A percentile compares a stretch with the other conserved stretches of the same genome.
Conservation (phyloP, 2,797 vertebrate genomes). For the Poecilia picta region DNA sequence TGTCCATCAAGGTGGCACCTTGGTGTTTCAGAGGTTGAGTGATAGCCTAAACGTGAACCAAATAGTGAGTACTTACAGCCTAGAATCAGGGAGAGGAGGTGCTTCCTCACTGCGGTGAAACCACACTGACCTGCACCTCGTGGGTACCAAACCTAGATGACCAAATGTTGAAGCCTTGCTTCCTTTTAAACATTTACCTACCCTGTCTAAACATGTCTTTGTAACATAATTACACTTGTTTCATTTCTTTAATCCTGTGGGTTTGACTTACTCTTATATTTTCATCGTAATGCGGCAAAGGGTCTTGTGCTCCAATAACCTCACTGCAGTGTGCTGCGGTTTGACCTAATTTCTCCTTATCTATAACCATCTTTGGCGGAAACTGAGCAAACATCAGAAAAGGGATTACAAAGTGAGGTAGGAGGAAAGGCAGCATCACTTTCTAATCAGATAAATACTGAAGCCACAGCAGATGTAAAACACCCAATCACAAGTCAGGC, state of each 20-base stretch:
- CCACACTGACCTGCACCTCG: conserved; percentile 36
- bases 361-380: conserved; percentile 38
- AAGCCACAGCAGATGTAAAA: background rate
- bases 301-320: conserved; percentile 32
- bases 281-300: conserved; percentile 25
- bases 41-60: conserved; percentile 44
- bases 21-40: conserved; percentile 52
- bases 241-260: background rate
- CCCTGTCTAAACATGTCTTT: background rate
- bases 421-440: conserved; percentile 11
- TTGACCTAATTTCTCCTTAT: conserved; percentile 61
- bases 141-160: conserved; percentile 7
- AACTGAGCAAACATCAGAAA: conserved; percentile 23
- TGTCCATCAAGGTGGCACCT: conserved; percentile 55
- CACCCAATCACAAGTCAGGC: background rate
- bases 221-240: no score
- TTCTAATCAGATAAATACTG: conserved; percentile 1
- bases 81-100: conserved; percentile 5
- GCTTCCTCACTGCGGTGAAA: conserved; percentile 18
- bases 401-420: conserved; percentile 9
- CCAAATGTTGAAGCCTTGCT: conserved; percentile 28
- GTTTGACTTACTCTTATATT: background rate
- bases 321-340: conserved; percentile 50
- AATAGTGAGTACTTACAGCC: conserved; percentile 37
- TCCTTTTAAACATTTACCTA: conserved; percentile 19